Base-by-base conservation (phyloP, 2,888 invertebrate species). In the Drepanosiphum platanoidis region DNA sequence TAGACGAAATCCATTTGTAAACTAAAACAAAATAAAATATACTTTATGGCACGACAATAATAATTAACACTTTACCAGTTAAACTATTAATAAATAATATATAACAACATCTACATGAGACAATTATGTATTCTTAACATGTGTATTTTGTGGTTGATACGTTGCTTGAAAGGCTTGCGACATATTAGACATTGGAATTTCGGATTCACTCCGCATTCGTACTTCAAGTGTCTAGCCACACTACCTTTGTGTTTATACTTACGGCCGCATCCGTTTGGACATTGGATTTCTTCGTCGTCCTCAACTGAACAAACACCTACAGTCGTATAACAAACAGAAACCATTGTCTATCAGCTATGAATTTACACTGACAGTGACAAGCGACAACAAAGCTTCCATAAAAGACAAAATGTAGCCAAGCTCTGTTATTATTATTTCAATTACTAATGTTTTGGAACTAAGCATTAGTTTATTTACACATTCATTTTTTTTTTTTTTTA, bases 191-290 rank as follows among this genome's bases (percentile, higher is more conserved):
- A 90, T 18, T 87, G 87, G 75, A 88, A 89, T 78, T 88, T 89
- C 0, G 89, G 88, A 34, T 88, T 88, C 42, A 88, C 87, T 13
- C 89, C 89, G 83, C 89, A 89, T 70, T 88, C 88, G 15, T 87
- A 88, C n/a, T 87, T 87, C 70, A 88, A 72, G 86, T 89, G 89
- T 22, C 89, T 88, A n/a, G 75, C 70, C 42, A 89, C 87, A 68
- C 88, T 88, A 18, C 88, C 87, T 75, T 87, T 87, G 86, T 88
- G 87, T 68, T 87, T 87, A 86, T 88, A 89, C 27, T 86, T 81
- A 42, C 88, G 88, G n/a, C 88, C 88, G 77, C 89, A 88, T 89
- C 93, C 93, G 88, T 92, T 91, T 61, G 91, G 91, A 87, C 93
- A 93, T 87, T 92, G 91, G 88, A 93, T 61, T 15, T 78, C 70